Evolutionary conservation across 1,140 invertebrate species (phyloP), one percentile per base, ranked within the genome.

Genomic region (Scaptomyza hsui): DNA sequence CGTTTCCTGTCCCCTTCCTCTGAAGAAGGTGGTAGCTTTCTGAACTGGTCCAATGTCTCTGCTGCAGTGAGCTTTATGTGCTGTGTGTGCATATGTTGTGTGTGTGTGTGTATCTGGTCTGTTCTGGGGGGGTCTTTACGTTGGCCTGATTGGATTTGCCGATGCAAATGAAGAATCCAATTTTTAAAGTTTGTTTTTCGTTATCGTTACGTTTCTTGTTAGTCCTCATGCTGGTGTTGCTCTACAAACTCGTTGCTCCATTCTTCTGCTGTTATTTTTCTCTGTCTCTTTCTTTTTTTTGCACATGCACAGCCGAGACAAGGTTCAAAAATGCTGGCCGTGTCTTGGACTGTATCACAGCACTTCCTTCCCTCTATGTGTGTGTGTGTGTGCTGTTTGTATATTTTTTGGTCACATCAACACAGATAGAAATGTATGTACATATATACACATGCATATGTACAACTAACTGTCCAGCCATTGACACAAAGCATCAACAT

Each of bases 131-230:
- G 76, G 82, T 90, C 88, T 78, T 89, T 90, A 73, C 88, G 88
- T 90, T 88, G 82, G 88, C 88, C 90, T 90, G 88, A 90, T 90
- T 90, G 88, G 88, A 90, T 90, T 90, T 90, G 72, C 83, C 88
- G 79, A 90, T 90, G 88, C 86, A 89, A 90, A 89, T 88, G 88
- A 88, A 81, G 79, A 90, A 90, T 83, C 82, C 82, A 90, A 89
- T 90, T 90, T 90, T 90, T 88, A 77, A 88, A 90, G 88, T 90
- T 90, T 90, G 89, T 90, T 90, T 90, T 90, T 88, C 88, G 88
- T 89, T 90, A 88, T 82, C 85, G 83, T 85, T 89, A 75, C 85
- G 75, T 68, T 78, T 89, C 85, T 89, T 89, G 85, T 89, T 89
- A 89, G 85, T 72, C 65, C 61, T 63, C 26, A 29, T 29, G 39